phyloP scores from a whole-genome alignment of 2,888 invertebrate genomes.

The Drosophila meridiana region DNA sequence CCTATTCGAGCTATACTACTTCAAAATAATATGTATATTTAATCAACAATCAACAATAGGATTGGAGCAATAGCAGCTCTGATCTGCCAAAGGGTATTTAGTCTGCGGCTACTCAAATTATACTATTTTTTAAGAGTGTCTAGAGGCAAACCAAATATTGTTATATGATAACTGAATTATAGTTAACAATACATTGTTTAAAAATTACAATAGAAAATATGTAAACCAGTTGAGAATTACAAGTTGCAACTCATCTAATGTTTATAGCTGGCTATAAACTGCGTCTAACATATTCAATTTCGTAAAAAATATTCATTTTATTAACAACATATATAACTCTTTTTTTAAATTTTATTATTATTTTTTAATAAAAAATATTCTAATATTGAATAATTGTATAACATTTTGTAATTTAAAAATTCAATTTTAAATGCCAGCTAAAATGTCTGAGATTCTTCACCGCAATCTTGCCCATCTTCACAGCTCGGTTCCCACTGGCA shows the following conservation, averaged over 20 bases:
- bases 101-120: too few relatives aligned
- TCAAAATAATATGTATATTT: too few relatives aligned
- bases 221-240: background rate
- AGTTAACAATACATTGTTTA: background rate
- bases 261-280: background rate
- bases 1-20: too few relatives aligned
- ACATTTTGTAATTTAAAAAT: background rate
- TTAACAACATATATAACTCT: too few relatives aligned
- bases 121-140: background rate
- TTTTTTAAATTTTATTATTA: too few relatives aligned
- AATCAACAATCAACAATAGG: too few relatives aligned
- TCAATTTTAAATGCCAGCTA: background rate
- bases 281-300: too few relatives aligned
- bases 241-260: background rate
- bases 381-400: background rate
- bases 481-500: conserved; percentile 1
- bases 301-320: too few relatives aligned
- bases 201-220: background rate
- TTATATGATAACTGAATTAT: background rate
- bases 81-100: background rate
- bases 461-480: background rate
- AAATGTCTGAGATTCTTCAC: conserved; percentile 1
- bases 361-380: background rate
- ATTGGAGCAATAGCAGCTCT: too few relatives aligned
- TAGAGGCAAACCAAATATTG: background rate